phyloP scores from a whole-genome alignment of 2,797 vertebrate species.

The Hafferia zeledoni region DNA sequence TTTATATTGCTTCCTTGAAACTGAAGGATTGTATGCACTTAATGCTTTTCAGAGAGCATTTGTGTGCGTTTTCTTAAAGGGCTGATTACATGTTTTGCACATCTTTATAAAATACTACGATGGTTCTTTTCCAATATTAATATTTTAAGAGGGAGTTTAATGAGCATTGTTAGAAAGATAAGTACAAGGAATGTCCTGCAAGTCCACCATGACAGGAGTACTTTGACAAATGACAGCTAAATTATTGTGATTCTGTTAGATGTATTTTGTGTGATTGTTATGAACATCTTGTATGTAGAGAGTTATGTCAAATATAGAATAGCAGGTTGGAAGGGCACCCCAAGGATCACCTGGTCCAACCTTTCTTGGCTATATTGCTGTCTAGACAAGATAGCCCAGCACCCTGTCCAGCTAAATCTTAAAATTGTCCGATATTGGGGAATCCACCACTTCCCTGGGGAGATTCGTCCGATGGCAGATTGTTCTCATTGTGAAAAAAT shows the following conservation, averaged over 20 bases:
- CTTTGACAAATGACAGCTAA: background rate
- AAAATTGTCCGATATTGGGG: background rate
- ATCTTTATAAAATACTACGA: background rate
- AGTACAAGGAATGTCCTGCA: background rate
- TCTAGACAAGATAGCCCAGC: background rate
- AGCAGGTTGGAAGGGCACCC: background rate
- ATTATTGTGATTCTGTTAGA: background rate
- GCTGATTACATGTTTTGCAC: background rate
- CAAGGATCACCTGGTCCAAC: background rate
- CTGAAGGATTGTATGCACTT: background rate
- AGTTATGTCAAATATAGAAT: background rate
- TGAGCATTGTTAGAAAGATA: background rate
- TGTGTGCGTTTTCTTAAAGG: background rate
- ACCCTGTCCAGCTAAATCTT: background rate
- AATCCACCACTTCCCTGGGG: background rate
- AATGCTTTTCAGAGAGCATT: background rate
- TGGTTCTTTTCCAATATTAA: background rate
- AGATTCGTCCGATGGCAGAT: background rate
- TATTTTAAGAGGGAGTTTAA: background rate
- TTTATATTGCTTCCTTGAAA: conserved; percentile 20
- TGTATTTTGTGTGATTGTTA: background rate
- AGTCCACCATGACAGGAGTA: background rate
- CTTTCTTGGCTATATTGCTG: background rate
- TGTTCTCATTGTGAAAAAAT: background rate
- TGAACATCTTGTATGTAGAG: background rate